phyloP scores from a whole-genome alignment of 2,113 vertebrate species.

The Clarias gariepinus region DNA sequence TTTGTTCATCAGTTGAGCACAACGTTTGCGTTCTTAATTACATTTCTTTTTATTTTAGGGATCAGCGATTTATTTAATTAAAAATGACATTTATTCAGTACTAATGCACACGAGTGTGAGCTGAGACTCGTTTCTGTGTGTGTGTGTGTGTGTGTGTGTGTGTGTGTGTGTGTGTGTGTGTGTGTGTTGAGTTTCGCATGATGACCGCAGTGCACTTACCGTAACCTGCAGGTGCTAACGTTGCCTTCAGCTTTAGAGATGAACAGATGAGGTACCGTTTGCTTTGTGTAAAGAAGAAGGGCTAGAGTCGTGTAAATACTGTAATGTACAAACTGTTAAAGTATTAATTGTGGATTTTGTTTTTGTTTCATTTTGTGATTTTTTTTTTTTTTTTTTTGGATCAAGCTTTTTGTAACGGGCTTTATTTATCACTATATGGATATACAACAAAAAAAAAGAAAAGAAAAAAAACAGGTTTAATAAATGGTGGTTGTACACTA shows the following conservation, averaged over 20 bases:
- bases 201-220: background rate
- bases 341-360: constrained; percentile 69
- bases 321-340: constrained; percentile 87
- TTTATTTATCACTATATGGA: constrained; percentile 88
- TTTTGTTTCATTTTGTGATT: background rate
- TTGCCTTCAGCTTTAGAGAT: constrained; percentile 40
- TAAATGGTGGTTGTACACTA: constrained; percentile 72
- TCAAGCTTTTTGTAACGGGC: constrained; percentile 72
- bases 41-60: background rate
- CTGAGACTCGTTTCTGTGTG: background rate
- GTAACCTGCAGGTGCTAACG: background rate
- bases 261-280: constrained; percentile 60
- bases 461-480: constrained; percentile 74
- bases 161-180: background rate
- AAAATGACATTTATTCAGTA: background rate
- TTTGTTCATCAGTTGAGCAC: background rate
- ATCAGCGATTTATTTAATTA: background rate
- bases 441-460: constrained; percentile 69
- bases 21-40: background rate
- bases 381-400: constrained; percentile 45
- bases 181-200: background rate
- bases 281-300: constrained; percentile 65
- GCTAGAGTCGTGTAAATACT: constrained; percentile 80
- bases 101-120: background rate
- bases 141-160: too few relatives aligned